Conservation (phyloP, 2,113 vertebrate genomes). For the Lontra canadensis region DNA sequence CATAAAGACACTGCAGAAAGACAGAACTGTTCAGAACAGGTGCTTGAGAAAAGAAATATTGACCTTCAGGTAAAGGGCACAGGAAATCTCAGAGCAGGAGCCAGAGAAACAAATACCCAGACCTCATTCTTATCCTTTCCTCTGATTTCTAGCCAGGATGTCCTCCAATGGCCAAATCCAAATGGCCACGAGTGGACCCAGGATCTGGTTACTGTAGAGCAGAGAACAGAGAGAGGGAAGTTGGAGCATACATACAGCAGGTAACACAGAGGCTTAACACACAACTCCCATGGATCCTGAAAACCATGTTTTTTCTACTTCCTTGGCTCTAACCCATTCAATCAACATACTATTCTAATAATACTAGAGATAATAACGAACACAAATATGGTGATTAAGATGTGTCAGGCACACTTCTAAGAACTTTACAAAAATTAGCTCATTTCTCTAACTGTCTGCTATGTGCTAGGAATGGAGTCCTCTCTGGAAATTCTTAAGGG, state of each 20-base stretch:
- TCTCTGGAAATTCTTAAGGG: accelerated
- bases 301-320: no score
- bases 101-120: background rate
- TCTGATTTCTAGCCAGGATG: background rate
- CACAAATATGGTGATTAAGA: background rate
- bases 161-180: background rate
- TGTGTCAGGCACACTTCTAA: background rate
- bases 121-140: background rate
- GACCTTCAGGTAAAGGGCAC: background rate
- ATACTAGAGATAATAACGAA: background rate
- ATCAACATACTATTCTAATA: background rate
- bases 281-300: background rate
- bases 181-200: background rate
- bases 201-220: no score
- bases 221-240: background rate
- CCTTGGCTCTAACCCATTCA: background rate
- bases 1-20: no score
- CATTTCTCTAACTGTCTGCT: background rate
- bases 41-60: background rate
- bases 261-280: background rate
- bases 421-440: background rate
- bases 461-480: background rate
- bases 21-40: background rate
- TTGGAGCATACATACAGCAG: accelerated
- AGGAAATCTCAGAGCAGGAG: background rate